Percentiles rank a stretch among this genome's conserved stretches.
Conservation (phyloP, 2,113 vertebrate species). For the Etia nguti region DNA sequence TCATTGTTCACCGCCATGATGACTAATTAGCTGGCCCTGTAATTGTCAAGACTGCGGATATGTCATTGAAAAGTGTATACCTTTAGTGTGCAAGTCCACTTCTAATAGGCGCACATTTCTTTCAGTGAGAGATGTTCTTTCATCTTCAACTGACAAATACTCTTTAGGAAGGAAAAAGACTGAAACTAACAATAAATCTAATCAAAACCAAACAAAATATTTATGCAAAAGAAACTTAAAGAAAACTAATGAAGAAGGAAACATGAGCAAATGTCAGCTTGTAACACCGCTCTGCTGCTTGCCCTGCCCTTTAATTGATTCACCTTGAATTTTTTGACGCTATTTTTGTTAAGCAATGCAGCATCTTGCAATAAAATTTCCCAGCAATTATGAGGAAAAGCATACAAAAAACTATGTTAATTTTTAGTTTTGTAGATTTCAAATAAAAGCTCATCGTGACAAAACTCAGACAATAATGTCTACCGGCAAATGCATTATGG, state of each 20-base stretch:
- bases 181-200: background rate
- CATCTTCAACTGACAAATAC: background rate
- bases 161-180: background rate
- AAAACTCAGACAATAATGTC: background rate
- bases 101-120: background rate
- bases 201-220: background rate
- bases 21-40: background rate
- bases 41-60: background rate
- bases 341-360: background rate
- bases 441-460: background rate
- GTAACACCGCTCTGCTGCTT: accelerated
- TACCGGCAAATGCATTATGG: background rate
- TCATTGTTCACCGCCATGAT: background rate
- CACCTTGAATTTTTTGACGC: background rate
- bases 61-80: background rate
- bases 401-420: background rate
- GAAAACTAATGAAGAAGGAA: background rate
- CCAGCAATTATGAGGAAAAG: background rate
- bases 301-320: background rate
- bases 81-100: background rate
- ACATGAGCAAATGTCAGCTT: background rate
- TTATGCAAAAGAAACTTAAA: background rate
- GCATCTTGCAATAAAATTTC: background rate
- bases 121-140: background rate
- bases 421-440: background rate